Evolutionary conservation across 2,888 invertebrate species (phyloP), one percentile per base, ranked within the genome.

Genomic region (Polyploca ridens): DNA sequence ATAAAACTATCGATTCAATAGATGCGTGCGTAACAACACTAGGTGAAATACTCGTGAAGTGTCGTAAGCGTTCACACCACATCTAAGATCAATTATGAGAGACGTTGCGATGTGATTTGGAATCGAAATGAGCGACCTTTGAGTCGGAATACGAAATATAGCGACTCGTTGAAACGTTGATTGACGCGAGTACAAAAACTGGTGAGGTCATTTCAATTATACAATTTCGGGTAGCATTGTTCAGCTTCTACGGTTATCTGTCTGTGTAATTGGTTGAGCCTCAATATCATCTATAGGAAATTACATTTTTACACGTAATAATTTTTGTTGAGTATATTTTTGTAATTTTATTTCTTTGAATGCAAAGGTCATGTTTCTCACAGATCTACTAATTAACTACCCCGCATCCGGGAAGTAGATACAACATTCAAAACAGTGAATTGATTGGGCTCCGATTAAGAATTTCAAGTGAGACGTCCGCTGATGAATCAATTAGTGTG

Each of bases 201-300:
- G 68, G 64, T 54, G 54, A 76, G 76, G 77, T 71, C 67, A 69
- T 64, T 69, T 63, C 79, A 70, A 74, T 78, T 76, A 76, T 68
- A 67, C 68, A 62, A 76, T 71, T 74, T 19, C n/a, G 54, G 19
- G 54, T 54, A 54, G 54, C 33, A 49, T 49, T 49, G 46, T 62
- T 62, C 62, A n/a, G 46, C 33, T 49, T n/a, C 46, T 19, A 54
- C 54, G 54, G 54, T 54, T 54, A 10, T 54, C 54, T 19, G 19
- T 54, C 19, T 54, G 10, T 49, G n/a, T 54, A 54, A 54, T 54
- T 54, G 54, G 19, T 54, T 10, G 14, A 7, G 16, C 54, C 54
- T 54, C 54, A 16, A 10, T 19, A 54, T 10, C 54, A 54, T 16
- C 54, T 54, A 1, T 19, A 54, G 46, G n/a, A 54, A 54, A 54